Conservation (phyloP, 2,797 vertebrate genomes). For the Tolypeutes matacus region DNA sequence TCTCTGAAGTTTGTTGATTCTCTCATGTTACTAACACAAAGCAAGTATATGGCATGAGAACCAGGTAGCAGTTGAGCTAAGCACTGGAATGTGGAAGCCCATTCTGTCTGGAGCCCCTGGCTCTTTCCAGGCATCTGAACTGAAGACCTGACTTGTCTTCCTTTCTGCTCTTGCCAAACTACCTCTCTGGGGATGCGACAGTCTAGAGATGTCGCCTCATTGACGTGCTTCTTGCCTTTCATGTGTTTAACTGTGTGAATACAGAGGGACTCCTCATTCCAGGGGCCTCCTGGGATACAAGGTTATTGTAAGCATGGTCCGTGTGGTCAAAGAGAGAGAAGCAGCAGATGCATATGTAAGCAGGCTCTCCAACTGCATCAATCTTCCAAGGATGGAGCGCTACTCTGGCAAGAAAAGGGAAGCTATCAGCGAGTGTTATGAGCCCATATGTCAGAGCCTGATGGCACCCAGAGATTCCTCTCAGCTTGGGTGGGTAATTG, state of each 20-base stretch:
- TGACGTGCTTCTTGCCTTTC: conserved; percentile 46
- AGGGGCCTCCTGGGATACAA: not conserved
- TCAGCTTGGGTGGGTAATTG: not conserved
- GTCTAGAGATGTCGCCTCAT: not conserved
- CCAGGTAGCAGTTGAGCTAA: not conserved
- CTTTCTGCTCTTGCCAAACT: conserved; percentile 45
- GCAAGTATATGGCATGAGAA: conserved; percentile 64
- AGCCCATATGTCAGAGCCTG: conserved; percentile 25
- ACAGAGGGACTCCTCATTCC: not conserved
- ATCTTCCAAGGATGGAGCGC: conserved; percentile 8
- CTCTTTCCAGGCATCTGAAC: conserved; percentile 63
- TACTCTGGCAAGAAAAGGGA: conserved; percentile 44
- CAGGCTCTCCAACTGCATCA: not conserved
- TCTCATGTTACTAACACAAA: conserved; percentile 73
- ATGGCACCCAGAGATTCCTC: conserved; percentile 28
- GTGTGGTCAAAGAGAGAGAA: conserved; percentile 1
- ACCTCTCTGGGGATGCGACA: not conserved
- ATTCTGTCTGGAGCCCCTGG: conserved; percentile 43
- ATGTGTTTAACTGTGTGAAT: not conserved
- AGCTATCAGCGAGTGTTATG: not conserved
- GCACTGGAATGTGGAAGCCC: conserved; percentile 9
- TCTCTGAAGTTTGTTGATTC: conserved; percentile 48
- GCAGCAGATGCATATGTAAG: not conserved
- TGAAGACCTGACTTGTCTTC: conserved; percentile 38
- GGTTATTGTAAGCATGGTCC: not conserved